Percentiles rank a stretch among this genome's conserved stretches.
Evolutionary conservation across 2,113 vertebrate genomes (phyloP).

Genomic region (Mus spicilegus): DNA sequence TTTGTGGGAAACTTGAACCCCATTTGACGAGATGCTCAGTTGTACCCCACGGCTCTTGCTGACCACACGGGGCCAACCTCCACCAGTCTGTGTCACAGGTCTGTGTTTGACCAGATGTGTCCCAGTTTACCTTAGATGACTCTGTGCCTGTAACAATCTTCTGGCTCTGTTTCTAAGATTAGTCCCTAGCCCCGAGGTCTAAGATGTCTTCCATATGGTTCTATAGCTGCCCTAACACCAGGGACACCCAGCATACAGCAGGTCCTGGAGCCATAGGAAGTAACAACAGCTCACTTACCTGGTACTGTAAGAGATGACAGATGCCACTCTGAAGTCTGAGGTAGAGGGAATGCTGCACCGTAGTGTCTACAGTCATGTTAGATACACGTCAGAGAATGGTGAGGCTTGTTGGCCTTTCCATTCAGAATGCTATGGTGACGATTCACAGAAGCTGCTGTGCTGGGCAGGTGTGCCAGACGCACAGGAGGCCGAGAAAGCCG

Average conservation of each 20-base stretch:
- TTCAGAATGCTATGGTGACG: not conserved
- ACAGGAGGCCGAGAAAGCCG: not conserved
- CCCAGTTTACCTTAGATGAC: not conserved
- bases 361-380: not conserved
- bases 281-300: not conserved
- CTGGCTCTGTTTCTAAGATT: not conserved
- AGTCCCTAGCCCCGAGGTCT: not conserved
- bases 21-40: too few relatives aligned
- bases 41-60: not conserved
- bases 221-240: not conserved
- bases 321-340: rapidly evolving
- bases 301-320: not conserved
- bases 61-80: not conserved
- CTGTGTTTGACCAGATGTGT: not conserved
- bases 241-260: rapidly evolving
- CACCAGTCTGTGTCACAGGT: too few relatives aligned
- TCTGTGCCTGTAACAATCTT: not conserved
- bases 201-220: not conserved
- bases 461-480: not conserved
- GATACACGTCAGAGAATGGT: not conserved
- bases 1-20: not conserved
- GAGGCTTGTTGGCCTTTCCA: not conserved
- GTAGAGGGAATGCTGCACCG: not conserved
- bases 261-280: not conserved
- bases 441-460: not conserved